Evolutionary conservation across 2,888 invertebrate species (phyloP), one percentile per base, ranked within the genome.

Genomic region (Nasonia oneida): DNA sequence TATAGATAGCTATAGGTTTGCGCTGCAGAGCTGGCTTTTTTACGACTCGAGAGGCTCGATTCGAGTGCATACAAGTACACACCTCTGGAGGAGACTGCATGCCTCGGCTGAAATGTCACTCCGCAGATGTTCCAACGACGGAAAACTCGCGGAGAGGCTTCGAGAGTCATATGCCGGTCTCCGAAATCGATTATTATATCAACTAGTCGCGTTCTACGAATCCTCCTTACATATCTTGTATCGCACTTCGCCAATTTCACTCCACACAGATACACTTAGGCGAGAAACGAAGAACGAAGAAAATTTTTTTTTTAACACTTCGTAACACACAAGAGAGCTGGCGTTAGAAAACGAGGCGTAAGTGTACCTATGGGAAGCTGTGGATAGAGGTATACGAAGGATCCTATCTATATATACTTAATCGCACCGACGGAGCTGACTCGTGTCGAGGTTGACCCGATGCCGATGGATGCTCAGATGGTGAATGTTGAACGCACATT

Each of bases 261-360:
- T 23, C 23, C 23, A 5, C 37, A 37, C 37, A 6, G 2, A 42
- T 42, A 42, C 3, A 39, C 10, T 15, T 18, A 53, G 2, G 15
- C 2, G 3, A 23, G 23, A 23, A 23, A 23, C 23, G 42, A 39
- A 76, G n/a, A 37, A 18, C 6, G 10, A 67, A 33, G n/a, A 67
- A 67, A 64, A 77, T 77, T 77, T 79, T 83, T 79, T 79, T 50
- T 70, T 70, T 37, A 53, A 18, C n/a, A n/a, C 29, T 81, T 42
- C 14, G 67, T 15, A 67, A 67, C 67, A 2, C 29, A 12, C 23
- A 23, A 23, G 3, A 37, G 37, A 37, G 37, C 37, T 29, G 29
- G 67, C 67, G 67, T 29, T 67, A 33, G 33, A 76, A 76, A 76
- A 57, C 39, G 42, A 77, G 77, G 64, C 33, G 15, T 10, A 29